These are phyloP conservation scores for Pristis pectinata DNA, from an alignment of 2,797 vertebrate species.

Conservation along the genomic window DNA sequence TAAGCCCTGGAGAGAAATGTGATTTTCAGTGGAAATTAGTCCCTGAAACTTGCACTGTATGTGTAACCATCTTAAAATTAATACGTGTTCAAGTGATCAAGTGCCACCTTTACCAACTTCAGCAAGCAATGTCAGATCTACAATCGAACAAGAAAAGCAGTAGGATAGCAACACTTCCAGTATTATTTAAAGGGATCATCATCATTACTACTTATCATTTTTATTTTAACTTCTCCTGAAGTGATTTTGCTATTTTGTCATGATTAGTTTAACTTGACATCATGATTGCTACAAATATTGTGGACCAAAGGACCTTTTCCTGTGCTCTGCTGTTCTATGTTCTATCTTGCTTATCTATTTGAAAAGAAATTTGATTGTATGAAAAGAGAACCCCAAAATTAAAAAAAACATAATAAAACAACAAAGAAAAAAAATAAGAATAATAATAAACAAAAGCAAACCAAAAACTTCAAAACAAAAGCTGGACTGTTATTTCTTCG, in stretches of 20 bases:
- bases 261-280: no score
- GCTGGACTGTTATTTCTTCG: no score
- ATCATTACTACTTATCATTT: background rate
- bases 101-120: background rate
- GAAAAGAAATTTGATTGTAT: no score
- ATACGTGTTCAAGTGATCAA: background rate
- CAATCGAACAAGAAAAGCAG: background rate
- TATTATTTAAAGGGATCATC: background rate
- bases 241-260: background rate
- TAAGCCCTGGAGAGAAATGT: background rate
- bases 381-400: no score
- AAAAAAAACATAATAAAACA: no score
- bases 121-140: background rate
- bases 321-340: no score
- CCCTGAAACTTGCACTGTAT: background rate
- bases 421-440: no score
- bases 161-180: background rate
- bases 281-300: no score
- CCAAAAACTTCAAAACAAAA: no score
- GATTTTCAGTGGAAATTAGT: background rate
- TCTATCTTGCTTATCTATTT: no score
- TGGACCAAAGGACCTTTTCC: no score
- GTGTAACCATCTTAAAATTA: background rate
- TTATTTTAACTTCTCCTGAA: background rate
- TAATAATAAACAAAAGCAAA: no score